phyloP scores from a whole-genome alignment of 37 sponge, comb jelly and placozoan genomes.

The Theonella swinhoei region DNA sequence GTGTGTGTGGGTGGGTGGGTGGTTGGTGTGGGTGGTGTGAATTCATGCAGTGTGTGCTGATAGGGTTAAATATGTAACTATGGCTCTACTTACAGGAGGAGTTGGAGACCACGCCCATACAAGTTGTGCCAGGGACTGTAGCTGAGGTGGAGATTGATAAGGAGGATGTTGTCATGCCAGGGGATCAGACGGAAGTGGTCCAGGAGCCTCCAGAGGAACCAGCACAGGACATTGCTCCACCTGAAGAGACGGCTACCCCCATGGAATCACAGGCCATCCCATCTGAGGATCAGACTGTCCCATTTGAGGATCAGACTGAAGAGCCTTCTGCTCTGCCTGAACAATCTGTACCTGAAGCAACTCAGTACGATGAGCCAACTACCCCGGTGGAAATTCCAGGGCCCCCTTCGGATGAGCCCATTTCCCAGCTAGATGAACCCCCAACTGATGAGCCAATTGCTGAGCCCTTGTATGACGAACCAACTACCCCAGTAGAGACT shows the following conservation, averaged over 20 bases:
- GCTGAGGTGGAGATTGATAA: background rate
- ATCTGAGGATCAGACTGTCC: background rate
- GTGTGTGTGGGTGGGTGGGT: no score
- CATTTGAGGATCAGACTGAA: background rate
- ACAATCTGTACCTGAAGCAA: background rate
- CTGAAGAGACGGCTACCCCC: background rate
- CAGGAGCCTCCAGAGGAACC: background rate
- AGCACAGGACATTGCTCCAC: background rate
- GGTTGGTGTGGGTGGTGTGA: no score
- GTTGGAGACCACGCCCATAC: no score
- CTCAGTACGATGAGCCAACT: background rate
- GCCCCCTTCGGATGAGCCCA: background rate
- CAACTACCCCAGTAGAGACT: background rate
- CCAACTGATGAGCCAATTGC: constrained; percentile 2
- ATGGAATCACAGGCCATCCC: background rate
- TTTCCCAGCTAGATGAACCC: background rate
- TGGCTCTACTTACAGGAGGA: no score
- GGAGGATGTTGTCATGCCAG: background rate
- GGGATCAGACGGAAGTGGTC: background rate
- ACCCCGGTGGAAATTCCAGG: background rate
- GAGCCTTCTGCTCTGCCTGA: background rate
- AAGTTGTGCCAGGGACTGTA: background rate
- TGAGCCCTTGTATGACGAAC: background rate
- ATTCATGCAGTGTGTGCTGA: no score
- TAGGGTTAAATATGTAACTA: background rate